Conservation (phyloP, 2,797 vertebrate species). For the Tauraco hartlaubi region DNA sequence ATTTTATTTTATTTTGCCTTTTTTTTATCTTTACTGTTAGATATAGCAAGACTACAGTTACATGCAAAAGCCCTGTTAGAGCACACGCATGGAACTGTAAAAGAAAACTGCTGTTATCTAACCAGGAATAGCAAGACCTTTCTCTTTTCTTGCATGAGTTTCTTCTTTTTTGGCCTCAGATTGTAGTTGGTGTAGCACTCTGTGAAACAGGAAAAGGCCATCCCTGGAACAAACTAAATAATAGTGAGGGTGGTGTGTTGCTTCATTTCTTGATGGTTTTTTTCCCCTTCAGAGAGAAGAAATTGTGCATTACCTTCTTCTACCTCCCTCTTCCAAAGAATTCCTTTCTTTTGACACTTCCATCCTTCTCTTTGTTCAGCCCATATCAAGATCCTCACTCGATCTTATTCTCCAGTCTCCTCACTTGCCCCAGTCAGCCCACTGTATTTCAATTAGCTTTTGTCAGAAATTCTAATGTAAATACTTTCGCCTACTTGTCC, state of each 20-base stretch:
- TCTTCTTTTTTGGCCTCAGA: background rate
- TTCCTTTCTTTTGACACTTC: background rate
- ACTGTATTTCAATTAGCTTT: background rate
- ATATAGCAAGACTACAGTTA: background rate
- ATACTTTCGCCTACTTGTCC: background rate
- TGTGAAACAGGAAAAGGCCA: background rate
- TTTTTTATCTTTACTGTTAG: background rate
- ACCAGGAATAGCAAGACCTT: background rate
- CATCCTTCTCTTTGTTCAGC: fast-evolving
- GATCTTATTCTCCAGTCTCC: background rate
- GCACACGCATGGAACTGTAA: background rate
- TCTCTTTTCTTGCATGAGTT: background rate
- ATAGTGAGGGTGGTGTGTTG: background rate
- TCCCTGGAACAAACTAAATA: background rate
- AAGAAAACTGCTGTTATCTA: background rate
- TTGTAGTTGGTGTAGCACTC: background rate
- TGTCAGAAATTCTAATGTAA: background rate
- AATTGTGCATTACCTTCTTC: background rate
- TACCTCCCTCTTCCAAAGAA: background rate
- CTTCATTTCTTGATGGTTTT: background rate
- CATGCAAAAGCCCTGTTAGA: background rate
- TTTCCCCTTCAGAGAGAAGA: background rate
- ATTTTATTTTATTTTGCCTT: background rate
- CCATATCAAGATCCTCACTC: background rate
- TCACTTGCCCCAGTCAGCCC: background rate